phyloP scores from a whole-genome alignment of 1,140 invertebrate species.

The Rhynchophorus ferrugineus region DNA sequence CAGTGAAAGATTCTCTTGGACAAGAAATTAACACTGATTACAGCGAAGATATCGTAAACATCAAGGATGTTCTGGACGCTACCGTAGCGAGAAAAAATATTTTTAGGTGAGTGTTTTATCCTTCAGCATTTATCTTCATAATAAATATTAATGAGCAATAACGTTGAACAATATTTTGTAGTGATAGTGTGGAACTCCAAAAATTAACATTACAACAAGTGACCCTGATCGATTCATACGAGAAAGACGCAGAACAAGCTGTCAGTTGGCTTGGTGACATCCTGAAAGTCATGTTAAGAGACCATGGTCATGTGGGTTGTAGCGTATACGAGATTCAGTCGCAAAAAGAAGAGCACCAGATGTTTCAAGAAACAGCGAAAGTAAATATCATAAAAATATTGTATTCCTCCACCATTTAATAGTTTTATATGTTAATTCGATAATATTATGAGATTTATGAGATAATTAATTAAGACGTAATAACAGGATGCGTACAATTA shows the following conservation, averaged over 20 bases:
- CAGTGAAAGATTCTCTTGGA: constrained; percentile 70
- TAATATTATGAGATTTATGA: no score
- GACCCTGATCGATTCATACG: constrained; percentile 64
- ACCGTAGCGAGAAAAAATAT: constrained; percentile 57
- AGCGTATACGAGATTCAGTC: constrained; percentile 63
- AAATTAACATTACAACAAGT: constrained; percentile 70
- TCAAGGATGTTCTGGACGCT: constrained; percentile 59
- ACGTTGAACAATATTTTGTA: no score
- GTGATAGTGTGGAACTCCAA: constrained; percentile 61
- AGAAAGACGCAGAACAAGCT: constrained; percentile 66
- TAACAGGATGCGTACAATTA: constrained; percentile 70
- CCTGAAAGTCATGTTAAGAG: constrained; percentile 59
- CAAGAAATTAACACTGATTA: constrained; percentile 67
- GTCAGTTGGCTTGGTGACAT: constrained; percentile 68
- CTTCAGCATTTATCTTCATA: no score
- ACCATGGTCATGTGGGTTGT: constrained; percentile 64
- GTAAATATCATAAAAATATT: constrained; percentile 37
- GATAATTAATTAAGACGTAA: no score
- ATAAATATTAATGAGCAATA: no score
- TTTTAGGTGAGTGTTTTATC: constrained; percentile 41
- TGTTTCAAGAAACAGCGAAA: constrained; percentile 69
- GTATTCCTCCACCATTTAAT: no score
- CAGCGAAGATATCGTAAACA: constrained; percentile 60
- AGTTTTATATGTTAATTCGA: no score
- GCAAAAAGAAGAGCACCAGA: constrained; percentile 67